Conservation (phyloP, 2,888 invertebrate species). For the Syritta pipiens region DNA sequence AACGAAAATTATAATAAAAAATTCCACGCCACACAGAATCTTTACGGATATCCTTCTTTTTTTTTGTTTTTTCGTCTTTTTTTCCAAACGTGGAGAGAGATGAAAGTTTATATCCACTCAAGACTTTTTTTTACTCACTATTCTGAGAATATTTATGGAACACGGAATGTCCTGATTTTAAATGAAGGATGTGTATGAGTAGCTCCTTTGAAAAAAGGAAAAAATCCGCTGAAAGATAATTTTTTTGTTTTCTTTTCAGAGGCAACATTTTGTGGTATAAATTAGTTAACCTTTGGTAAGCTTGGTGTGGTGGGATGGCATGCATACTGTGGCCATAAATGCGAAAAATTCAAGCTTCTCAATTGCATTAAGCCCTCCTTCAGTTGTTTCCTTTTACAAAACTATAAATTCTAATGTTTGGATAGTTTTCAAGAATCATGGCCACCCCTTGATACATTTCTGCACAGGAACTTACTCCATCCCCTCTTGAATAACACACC, state of each 20-base stretch:
- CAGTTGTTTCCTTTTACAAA: slow-evolving; percentile 4
- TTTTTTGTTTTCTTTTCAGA: not conserved
- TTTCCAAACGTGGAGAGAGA: slow-evolving; percentile 35
- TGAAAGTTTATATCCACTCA: slow-evolving; percentile 66
- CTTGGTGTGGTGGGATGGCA: no score
- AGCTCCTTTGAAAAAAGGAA: no score
- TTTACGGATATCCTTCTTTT: slow-evolving; percentile 56
- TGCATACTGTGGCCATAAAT: no score
- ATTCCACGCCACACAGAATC: slow-evolving; percentile 46
- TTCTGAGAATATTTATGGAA: slow-evolving; percentile 62
- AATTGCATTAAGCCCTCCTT: no score
- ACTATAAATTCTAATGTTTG: slow-evolving; percentile 26
- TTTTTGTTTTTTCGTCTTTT: slow-evolving; percentile 34
- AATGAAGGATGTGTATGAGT: slow-evolving; percentile 49
- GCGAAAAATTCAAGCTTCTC: no score
- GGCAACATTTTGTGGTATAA: slow-evolving; percentile 8
- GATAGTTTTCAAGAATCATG: slow-evolving; percentile 32
- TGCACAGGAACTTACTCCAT: slow-evolving; percentile 2
- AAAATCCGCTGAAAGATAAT: slow-evolving; percentile 1
- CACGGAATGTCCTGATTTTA: slow-evolving; percentile 47
- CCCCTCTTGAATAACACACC: not conserved
- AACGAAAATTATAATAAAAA: slow-evolving; percentile 41
- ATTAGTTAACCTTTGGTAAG: not conserved
- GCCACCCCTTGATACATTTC: slow-evolving; percentile 19
- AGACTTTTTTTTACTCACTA: slow-evolving; percentile 7